phyloP scores from a whole-genome alignment of 2,888 invertebrate species.

The Drosophila mulleri region DNA sequence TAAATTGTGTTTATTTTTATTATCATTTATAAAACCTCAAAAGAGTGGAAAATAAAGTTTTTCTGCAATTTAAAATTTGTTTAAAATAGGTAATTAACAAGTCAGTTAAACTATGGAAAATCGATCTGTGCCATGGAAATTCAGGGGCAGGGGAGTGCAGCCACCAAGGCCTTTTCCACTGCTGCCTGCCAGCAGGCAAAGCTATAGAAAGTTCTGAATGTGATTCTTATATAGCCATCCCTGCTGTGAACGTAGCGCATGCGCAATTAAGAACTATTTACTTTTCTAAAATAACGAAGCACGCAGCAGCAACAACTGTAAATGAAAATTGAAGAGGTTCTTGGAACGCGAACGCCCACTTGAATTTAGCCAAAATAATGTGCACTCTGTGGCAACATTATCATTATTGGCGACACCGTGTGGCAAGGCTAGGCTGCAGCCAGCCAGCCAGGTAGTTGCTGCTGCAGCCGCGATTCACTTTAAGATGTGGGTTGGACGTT shows the following conservation, averaged over 20 bases:
- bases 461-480: slow-evolving; percentile 57
- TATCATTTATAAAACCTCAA: too few relatives aligned
- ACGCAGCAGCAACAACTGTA: slow-evolving; percentile 61
- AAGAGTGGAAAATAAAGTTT: too few relatives aligned
- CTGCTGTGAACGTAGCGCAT: neutral
- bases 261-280: slow-evolving; percentile 54
- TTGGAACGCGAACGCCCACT: slow-evolving; percentile 73
- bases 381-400: slow-evolving; percentile 56
- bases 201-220: neutral
- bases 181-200: neutral
- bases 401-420: slow-evolving; percentile 64
- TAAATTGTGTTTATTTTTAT: too few relatives aligned
- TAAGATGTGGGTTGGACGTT: slow-evolving; percentile 65
- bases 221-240: neutral
- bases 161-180: neutral
- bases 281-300: slow-evolving; percentile 55
- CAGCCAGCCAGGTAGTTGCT: too few relatives aligned
- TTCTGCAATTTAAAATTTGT: too few relatives aligned
- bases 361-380: slow-evolving; percentile 50
- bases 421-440: slow-evolving; percentile 20
- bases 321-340: slow-evolving; percentile 70
- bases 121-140: neutral
- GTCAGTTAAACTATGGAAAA: too few relatives aligned
- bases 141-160: too few relatives aligned
- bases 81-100: too few relatives aligned